A percentile compares a stretch with the other conserved stretches of the same genome.
Evolutionary conservation across 2,113 vertebrate species (phyloP).

Genomic region (Ochotona princeps): DNA sequence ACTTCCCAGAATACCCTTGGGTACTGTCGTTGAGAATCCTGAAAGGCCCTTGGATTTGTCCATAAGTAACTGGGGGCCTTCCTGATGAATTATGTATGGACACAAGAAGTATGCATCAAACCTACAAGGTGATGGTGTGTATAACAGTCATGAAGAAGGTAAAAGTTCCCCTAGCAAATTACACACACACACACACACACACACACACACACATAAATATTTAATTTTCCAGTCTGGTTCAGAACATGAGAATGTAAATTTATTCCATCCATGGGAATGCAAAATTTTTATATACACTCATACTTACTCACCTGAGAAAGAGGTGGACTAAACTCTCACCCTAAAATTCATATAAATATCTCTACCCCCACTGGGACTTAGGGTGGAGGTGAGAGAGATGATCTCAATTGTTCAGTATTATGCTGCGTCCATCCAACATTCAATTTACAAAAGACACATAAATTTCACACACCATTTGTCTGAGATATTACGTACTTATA

Average conservation of each 20-base stretch:
- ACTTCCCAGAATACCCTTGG: not conserved
- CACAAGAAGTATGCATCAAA: not conserved
- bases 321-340: not conserved
- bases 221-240: not conserved
- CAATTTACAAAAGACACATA: conserved; percentile 25
- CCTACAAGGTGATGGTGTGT: not conserved
- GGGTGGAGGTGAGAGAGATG: not conserved
- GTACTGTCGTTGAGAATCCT: not conserved
- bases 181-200: no score
- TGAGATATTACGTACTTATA: not conserved
- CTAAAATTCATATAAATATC: conserved; percentile 22
- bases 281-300: conserved; percentile 3
- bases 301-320: conserved; percentile 19
- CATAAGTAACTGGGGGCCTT: not conserved
- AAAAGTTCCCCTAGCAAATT: not conserved
- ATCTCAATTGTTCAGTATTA: not conserved
- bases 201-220: not conserved
- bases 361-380: not conserved
- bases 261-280: not conserved
- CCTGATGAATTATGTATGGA: not conserved
- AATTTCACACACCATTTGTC: not conserved
- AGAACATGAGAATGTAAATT: not conserved
- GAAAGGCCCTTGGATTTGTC: not conserved
- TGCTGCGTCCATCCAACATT: not conserved
- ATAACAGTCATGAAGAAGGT: not conserved